These are phyloP conservation scores for Plagiodera versicolora DNA, from an alignment of 2,888 invertebrate species.

Conservation along the genomic window DNA sequence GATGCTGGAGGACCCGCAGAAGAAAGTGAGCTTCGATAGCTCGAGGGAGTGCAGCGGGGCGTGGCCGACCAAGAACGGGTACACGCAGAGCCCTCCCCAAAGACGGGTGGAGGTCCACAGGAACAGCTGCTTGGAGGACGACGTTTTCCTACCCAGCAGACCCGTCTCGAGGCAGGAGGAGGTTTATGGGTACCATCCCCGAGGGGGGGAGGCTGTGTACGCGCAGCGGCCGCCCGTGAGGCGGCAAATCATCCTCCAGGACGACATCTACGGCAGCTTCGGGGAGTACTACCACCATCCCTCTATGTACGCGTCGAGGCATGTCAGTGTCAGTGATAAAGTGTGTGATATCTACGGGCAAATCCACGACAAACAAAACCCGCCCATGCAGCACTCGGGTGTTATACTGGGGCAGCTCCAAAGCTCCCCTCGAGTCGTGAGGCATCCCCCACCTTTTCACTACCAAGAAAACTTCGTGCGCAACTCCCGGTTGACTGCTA, in stretches of 20 bases:
- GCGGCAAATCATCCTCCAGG: conserved; percentile 37
- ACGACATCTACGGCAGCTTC: conserved; percentile 39
- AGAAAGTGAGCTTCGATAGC: conserved; percentile 58
- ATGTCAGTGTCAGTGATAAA: conserved; percentile 49
- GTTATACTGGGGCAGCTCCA: conserved; percentile 52
- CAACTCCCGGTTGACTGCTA: conserved; percentile 51
- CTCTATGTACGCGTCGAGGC: no score
- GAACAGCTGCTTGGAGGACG: conserved; percentile 44
- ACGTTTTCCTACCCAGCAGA: conserved; percentile 46
- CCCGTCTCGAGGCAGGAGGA: conserved; percentile 27
- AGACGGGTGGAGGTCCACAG: conserved; percentile 42
- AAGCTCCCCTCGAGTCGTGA: conserved; percentile 22
- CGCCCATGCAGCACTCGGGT: conserved; percentile 41
- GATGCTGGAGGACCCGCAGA: conserved; percentile 48
- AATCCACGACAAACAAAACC: conserved; percentile 48
- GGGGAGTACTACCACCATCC: conserved; percentile 32
- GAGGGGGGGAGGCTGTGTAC: conserved; percentile 35
- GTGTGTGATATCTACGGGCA: conserved; percentile 54
- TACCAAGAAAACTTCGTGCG: conserved; percentile 47
- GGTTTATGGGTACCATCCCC: conserved; percentile 22
- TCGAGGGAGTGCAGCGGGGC: conserved; percentile 31
- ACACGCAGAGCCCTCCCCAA: conserved; percentile 51
- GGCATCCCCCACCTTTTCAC: conserved; percentile 31
- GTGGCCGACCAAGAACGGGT: conserved; percentile 59
- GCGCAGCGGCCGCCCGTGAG: conserved; percentile 26